A percentile compares a stretch with the other conserved stretches of the same genome.
Evolutionary conservation across 2,113 vertebrate genomes (phyloP).

Genomic region (Nothocercus julius): DNA sequence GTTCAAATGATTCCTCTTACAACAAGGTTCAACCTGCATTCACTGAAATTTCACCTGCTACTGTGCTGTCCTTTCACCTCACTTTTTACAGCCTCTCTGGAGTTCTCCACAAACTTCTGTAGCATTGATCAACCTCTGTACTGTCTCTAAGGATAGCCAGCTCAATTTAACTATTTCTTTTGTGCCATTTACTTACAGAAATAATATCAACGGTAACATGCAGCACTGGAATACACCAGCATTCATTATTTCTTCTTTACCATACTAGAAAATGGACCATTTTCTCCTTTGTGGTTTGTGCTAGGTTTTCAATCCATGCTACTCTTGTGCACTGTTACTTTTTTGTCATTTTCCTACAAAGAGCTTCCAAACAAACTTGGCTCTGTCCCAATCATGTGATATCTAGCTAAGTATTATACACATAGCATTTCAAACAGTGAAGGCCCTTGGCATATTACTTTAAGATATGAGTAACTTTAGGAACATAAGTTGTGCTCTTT

Average conservation of each 20-base stretch:
- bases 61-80: neutral
- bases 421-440: neutral
- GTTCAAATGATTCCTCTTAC: conserved; percentile 21
- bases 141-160: neutral
- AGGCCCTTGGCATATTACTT: neutral
- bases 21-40: neutral
- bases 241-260: neutral
- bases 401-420: neutral
- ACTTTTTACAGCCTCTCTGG: neutral
- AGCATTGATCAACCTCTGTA: neutral
- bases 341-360: neutral
- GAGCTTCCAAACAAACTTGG: neutral
- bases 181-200: neutral
- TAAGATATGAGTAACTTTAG: neutral
- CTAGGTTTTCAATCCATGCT: neutral
- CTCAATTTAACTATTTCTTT: neutral
- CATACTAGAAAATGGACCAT: neutral
- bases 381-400: neutral
- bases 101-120: neutral
- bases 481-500: neutral
- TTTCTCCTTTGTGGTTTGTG: neutral
- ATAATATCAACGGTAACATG: neutral
- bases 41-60: neutral
- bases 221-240: neutral
- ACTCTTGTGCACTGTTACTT: neutral